Conservation (phyloP, 1,140 invertebrate genomes). For the Pseudomyrmex flavicornis region DNA sequence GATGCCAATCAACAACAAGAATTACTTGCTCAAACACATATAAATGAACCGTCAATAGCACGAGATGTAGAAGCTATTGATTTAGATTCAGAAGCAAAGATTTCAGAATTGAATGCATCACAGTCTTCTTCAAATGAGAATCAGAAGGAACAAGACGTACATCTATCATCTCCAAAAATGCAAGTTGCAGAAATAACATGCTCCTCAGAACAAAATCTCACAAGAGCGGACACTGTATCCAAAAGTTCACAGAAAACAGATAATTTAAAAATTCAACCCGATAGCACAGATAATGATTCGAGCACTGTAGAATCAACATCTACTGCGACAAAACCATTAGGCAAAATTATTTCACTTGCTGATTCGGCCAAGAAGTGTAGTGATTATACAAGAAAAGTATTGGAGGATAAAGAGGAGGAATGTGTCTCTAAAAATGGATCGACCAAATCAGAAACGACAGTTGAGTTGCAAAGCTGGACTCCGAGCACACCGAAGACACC, state of each 20-base stretch:
- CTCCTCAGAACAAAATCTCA: background rate
- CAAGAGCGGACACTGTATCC: background rate
- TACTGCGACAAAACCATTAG: background rate
- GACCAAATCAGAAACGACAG: background rate
- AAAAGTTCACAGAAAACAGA: background rate
- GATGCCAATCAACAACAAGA: background rate
- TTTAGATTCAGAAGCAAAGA: background rate
- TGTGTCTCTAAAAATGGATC: background rate
- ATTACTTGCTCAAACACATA: background rate
- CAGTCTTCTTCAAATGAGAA: background rate
- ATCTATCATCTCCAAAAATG: too few relatives aligned
- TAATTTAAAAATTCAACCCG: background rate
- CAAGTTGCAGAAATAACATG: background rate
- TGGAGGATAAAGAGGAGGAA: background rate
- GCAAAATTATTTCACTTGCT: conserved; percentile 14
- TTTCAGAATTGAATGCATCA: background rate
- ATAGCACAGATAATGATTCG: background rate
- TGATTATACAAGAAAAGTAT: background rate
- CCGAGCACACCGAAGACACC: conserved; percentile 10
- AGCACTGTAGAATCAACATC: background rate
- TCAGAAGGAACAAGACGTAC: background rate
- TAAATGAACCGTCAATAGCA: background rate
- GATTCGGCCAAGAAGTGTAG: background rate
- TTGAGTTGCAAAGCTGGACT: too few relatives aligned
- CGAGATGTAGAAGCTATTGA: background rate